Base-by-base conservation (phyloP, 2,888 invertebrate species). In the Eupithecia vulgata region DNA sequence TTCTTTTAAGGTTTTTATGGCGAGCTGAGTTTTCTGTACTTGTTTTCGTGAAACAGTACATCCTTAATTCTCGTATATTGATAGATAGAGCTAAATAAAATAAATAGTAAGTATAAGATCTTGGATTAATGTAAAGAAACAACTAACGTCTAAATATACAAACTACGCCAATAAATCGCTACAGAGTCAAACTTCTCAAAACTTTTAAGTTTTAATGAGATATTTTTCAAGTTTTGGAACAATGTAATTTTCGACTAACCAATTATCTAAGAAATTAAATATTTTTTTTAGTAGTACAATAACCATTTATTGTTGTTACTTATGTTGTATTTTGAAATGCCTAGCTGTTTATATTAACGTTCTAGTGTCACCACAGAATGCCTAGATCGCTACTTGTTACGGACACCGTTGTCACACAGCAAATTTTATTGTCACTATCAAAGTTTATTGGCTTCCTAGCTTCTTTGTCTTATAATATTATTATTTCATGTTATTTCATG, bases 401-500 rank as follows among this genome's bases (percentile, higher is more conserved):
- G 68, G 70, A 69, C 70, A 66, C 72, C 61, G 59, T 61, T 73
- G 69, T 57, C 70, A 67, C 72, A 71, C 65, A 76, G 40, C 59
- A 35, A 45, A 71, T 72, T 73, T 72, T 76, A 72, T 74, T 70
- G 68, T 75, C 57, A 57, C 61, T 62, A 70, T 66, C 71, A 48
- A 72, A 71, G 71, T 75, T 74, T 75, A 78, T 72, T 30, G 71
- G 69, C 67, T 74, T 73, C 67, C 68, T 61, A 67, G 59, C 59
- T 74, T 78, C 65, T 72, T 75, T 71, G 69, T 72, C 67, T 69
- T 69, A 67, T 69, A 74, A 69, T 74, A 52, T 68, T 74, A 68
- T n/a, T n/a, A n/a, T n/a, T n/a, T n/a, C n/a, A n/a, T n/a, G n/a
- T 66, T 70, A 71, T 68, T 68, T 57, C 65, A 64, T 45, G 61